phyloP scores from a whole-genome alignment of 1,140 invertebrate species.

The Aethina tumida region DNA sequence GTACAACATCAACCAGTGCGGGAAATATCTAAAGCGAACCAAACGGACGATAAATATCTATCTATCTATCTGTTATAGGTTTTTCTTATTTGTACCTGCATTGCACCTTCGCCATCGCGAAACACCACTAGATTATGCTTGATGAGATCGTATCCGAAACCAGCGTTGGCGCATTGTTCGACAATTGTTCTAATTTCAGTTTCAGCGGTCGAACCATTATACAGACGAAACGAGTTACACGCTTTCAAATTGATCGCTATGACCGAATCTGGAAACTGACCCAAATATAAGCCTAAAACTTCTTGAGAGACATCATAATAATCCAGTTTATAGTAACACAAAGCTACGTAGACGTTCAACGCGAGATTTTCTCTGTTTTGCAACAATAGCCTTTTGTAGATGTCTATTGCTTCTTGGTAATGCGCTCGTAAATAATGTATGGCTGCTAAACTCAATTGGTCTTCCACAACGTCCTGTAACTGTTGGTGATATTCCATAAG shows the following conservation, averaged over 20 bases:
- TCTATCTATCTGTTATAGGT: constrained; percentile 1
- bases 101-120: constrained; percentile 83
- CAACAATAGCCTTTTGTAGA: constrained; percentile 90
- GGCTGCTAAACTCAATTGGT: constrained; percentile 91
- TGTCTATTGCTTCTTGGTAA: constrained; percentile 98
- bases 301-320: constrained; percentile 89
- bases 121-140: constrained; percentile 96
- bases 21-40: constrained; percentile 64
- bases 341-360: constrained; percentile 92
- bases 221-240: constrained; percentile 54
- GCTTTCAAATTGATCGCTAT: constrained; percentile 90
- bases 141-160: constrained; percentile 86
- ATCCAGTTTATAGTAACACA: constrained; percentile 97
- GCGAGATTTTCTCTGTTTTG: constrained; percentile 90
- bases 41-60: not conserved
- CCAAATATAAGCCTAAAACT: constrained; percentile 86
- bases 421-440: constrained; percentile 93
- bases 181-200: constrained; percentile 69
- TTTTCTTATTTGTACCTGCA: constrained; percentile 45
- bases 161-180: constrained; percentile 70
- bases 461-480: constrained; percentile 81
- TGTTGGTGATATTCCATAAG: constrained; percentile 74
- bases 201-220: constrained; percentile 91
- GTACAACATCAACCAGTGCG: constrained; percentile 85
- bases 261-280: constrained; percentile 86